A percentile compares a stretch with the other conserved stretches of the same genome.
Conservation (phyloP, 2,888 invertebrate species). For the Conus canariensis region DNA sequence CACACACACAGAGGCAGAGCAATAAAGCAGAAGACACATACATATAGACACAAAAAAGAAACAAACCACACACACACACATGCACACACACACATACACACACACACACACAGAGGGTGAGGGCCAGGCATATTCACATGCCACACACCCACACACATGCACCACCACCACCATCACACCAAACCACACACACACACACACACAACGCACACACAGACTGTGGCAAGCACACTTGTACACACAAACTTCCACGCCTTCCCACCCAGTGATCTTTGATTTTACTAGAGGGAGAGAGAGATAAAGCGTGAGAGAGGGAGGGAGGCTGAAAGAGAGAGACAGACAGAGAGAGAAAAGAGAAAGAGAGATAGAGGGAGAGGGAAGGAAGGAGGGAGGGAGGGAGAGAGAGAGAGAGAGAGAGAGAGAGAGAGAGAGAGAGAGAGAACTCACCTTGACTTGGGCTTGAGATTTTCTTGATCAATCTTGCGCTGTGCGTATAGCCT, state of each 20-base stretch:
- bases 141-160: background rate
- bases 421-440: too few relatives aligned
- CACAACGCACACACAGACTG: background rate
- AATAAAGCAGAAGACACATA: too few relatives aligned
- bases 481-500: background rate
- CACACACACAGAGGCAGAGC: too few relatives aligned
- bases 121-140: too few relatives aligned
- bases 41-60: background rate
- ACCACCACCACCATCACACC: background rate
- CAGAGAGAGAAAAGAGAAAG: background rate
- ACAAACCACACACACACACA: conserved; percentile 14
- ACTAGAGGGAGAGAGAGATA: too few relatives aligned
- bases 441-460: background rate
- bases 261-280: too few relatives aligned
- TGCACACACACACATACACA: background rate
- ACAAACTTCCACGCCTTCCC: background rate
- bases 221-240: too few relatives aligned
- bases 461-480: background rate
- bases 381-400: too few relatives aligned
- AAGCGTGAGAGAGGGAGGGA: too few relatives aligned
- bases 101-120: too few relatives aligned
- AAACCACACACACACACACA: conserved; percentile 14
- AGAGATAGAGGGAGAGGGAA: too few relatives aligned
- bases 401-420: background rate
- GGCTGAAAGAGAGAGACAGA: too few relatives aligned